Evolutionary conservation across 2,888 invertebrate species (phyloP).

Genomic region (Meganola albula): DNA sequence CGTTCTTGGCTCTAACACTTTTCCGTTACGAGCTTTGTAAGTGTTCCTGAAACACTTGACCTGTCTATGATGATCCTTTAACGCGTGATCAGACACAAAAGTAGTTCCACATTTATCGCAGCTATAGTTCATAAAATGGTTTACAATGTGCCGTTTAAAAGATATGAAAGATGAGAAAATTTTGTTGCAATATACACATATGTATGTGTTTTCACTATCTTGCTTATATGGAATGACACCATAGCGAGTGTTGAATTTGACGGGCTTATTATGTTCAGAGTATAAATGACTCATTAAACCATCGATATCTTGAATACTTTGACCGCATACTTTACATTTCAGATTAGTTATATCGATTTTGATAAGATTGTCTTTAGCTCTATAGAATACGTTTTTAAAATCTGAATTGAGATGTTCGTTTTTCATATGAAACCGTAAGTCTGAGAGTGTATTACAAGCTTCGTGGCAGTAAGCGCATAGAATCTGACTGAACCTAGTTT

Average conservation of each 20-base stretch:
- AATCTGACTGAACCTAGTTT: slow-evolving; percentile 64
- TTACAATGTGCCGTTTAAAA: slow-evolving; percentile 60
- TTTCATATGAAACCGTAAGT: slow-evolving; percentile 56
- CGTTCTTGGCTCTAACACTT: slow-evolving; percentile 50
- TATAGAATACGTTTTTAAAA: slow-evolving; percentile 62
- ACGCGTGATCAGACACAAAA: slow-evolving; percentile 60
- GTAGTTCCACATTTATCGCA: slow-evolving; percentile 67
- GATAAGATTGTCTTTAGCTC: slow-evolving; percentile 61
- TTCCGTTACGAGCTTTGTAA: slow-evolving; percentile 63
- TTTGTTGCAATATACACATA: slow-evolving; percentile 61
- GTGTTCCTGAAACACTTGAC: slow-evolving; percentile 63
- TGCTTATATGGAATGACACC: slow-evolving; percentile 66
- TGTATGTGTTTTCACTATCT: slow-evolving; percentile 42
- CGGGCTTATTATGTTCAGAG: slow-evolving; percentile 52
- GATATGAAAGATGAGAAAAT: slow-evolving; percentile 47
- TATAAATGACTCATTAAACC: slow-evolving; percentile 58
- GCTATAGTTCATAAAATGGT: slow-evolving; percentile 61
- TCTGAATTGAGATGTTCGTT: slow-evolving; percentile 52
- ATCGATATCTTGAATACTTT: slow-evolving; percentile 51
- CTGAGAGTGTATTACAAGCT: slow-evolving; percentile 47
- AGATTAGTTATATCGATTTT: slow-evolving; percentile 66
- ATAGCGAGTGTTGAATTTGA: slow-evolving; percentile 59
- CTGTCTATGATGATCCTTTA: slow-evolving; percentile 60
- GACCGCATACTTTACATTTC: slow-evolving; percentile 58
- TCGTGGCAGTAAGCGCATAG: slow-evolving; percentile 64